Percentiles rank a stretch among this genome's conserved stretches.
These are phyloP conservation scores for Synanthedon tipuliformis DNA, from an alignment of 2,888 invertebrate genomes.

Conservation along the genomic window DNA sequence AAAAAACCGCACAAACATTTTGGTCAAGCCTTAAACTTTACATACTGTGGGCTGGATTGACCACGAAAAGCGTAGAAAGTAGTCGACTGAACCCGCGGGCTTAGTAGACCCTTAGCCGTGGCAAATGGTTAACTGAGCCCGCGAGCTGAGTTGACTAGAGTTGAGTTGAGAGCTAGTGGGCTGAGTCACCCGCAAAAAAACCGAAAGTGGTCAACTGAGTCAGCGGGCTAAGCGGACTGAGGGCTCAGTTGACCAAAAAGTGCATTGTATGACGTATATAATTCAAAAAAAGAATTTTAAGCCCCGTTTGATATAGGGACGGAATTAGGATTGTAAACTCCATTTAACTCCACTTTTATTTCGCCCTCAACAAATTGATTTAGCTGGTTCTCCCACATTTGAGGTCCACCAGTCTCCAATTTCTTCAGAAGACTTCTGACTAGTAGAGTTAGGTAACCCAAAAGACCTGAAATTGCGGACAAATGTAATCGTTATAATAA, in stretches of 20 bases:
- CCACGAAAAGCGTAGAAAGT: too few species aligned
- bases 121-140: too few species aligned
- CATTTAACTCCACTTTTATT: constrained; percentile 22
- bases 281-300: background rate
- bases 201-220: too few species aligned
- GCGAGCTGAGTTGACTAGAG: too few species aligned
- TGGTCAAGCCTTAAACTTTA: background rate
- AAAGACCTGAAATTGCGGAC: constrained; percentile 23
- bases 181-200: too few species aligned
- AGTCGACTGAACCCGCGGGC: too few species aligned
- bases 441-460: constrained; percentile 38
- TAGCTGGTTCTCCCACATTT: constrained; percentile 40
- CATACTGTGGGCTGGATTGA: too few species aligned
- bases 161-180: too few species aligned
- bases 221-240: too few species aligned
- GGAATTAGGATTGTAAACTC: constrained; percentile 10
- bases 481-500: too few species aligned
- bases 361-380: constrained; percentile 43
- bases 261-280: background rate
- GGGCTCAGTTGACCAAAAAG: too few species aligned
- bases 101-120: too few species aligned
- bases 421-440: constrained; percentile 42
- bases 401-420: constrained; percentile 25
- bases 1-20: background rate
- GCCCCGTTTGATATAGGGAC: constrained; percentile 1